A percentile compares a stretch with the other conserved stretches of the same genome.
These are phyloP conservation scores for Martes martes DNA, from an alignment of 2,113 vertebrate species.

Conservation along the genomic window DNA sequence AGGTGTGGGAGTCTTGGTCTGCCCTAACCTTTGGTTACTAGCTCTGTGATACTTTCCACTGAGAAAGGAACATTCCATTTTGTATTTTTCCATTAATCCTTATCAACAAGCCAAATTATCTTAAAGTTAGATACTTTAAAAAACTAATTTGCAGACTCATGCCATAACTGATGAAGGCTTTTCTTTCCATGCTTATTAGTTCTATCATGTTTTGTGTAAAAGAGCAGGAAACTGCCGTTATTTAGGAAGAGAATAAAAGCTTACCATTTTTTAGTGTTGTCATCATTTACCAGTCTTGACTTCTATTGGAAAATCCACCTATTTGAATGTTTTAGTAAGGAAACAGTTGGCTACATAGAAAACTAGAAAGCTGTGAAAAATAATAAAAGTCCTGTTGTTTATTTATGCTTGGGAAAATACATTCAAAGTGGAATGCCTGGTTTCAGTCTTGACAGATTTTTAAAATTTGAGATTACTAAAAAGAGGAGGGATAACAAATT, in stretches of 20 bases:
- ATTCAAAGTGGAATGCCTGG: neutral
- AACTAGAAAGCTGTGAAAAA: neutral
- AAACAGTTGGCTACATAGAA: neutral
- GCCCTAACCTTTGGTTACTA: neutral
- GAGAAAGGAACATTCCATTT: neutral
- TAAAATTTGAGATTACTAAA: conserved; percentile 29
- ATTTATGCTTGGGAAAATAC: neutral
- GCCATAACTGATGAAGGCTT: neutral
- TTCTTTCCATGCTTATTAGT: neutral
- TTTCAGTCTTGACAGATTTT: neutral
- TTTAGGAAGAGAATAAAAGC: neutral
- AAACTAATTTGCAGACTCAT: neutral
- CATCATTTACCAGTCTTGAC: neutral
- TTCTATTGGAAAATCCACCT: neutral
- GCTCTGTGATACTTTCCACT: neutral
- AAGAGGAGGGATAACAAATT: neutral
- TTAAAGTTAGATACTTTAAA: neutral
- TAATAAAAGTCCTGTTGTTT: neutral
- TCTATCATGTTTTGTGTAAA: neutral
- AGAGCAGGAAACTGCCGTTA: neutral
- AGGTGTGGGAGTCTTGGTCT: neutral
- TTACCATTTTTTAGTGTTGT: conserved; percentile 1
- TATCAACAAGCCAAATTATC: neutral
- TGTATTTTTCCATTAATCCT: conserved; percentile 2
- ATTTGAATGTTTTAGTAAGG: conserved; percentile 6